Evolutionary conservation across 2,888 invertebrate genomes (phyloP).

Genomic region (Drosophila demipolita): DNA sequence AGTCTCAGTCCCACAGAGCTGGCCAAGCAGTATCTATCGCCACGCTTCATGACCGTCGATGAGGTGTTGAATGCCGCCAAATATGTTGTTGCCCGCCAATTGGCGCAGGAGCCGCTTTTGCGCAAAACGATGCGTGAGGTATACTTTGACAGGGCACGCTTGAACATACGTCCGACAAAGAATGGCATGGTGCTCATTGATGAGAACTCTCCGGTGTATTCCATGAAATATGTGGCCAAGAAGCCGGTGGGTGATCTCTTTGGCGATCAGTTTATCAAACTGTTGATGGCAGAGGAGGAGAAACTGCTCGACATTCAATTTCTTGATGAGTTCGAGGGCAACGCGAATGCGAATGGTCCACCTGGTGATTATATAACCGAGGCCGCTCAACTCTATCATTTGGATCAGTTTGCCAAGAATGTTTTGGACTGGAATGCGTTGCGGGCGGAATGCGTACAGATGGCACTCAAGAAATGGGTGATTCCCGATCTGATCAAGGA

Average conservation of each 20-base stretch:
- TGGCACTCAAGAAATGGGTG: constrained; percentile 94
- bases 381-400: constrained; percentile 88
- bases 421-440: constrained; percentile 98
- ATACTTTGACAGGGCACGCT: constrained; percentile 94
- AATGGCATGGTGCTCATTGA: constrained; percentile 97
- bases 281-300: constrained; percentile 93
- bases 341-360: constrained; percentile 86
- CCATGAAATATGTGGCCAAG: constrained; percentile 95
- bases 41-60: constrained; percentile 89
- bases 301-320: constrained; percentile 91
- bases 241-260: constrained; percentile 96
- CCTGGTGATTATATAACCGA: constrained; percentile 93
- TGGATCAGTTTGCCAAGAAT: constrained; percentile 97
- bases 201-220: constrained; percentile 95
- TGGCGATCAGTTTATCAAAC: constrained; percentile 95
- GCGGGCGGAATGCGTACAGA: constrained; percentile 93
- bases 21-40: constrained; percentile 91
- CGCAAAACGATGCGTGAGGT: constrained; percentile 94
- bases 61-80: constrained; percentile 96
- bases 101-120: constrained; percentile 96
- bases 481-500: constrained; percentile 96
- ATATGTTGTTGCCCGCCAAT: constrained; percentile 97
- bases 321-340: constrained; percentile 91
- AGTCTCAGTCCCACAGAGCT: constrained; percentile 92
- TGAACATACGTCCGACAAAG: constrained; percentile 93